Evolutionary conservation across 2,888 invertebrate genomes (phyloP).

Genomic region (Chloroclysta siterata): DNA sequence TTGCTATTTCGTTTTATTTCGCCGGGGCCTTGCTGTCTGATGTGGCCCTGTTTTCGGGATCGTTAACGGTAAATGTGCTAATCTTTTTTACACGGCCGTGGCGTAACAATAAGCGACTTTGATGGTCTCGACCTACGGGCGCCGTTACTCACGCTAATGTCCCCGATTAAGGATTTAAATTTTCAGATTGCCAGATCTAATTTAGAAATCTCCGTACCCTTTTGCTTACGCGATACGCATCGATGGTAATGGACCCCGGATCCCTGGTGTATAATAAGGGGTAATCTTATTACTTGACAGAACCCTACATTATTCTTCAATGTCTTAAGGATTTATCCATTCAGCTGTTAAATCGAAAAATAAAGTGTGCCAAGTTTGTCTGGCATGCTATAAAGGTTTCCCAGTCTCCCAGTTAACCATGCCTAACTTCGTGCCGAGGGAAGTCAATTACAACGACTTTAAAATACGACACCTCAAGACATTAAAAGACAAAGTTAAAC

Average conservation of each 20-base stretch:
- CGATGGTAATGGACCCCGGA: slow-evolving; percentile 43
- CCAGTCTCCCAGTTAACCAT: slow-evolving; percentile 49
- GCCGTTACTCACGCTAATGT: slow-evolving; percentile 68
- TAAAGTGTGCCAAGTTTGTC: slow-evolving; percentile 44
- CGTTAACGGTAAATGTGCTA: slow-evolving; percentile 82
- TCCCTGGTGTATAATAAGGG: slow-evolving; percentile 41
- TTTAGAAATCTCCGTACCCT: slow-evolving; percentile 48
- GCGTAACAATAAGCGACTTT: slow-evolving; percentile 70
- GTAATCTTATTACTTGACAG: slow-evolving; percentile 36
- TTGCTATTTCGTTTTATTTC: slow-evolving; percentile 82
- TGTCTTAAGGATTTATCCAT: slow-evolving; percentile 38
- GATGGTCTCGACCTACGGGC: slow-evolving; percentile 61
- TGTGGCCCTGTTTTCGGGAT: slow-evolving; percentile 79
- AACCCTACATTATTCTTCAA: slow-evolving; percentile 31
- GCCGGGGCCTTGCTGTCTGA: slow-evolving; percentile 66
- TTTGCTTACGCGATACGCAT: slow-evolving; percentile 43
- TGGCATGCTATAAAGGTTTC: slow-evolving; percentile 47
- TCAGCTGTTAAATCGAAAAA: slow-evolving; percentile 42
- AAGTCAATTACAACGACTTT: slow-evolving; percentile 63
- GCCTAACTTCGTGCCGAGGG: slow-evolving; percentile 52
- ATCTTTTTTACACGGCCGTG: slow-evolving; percentile 77
- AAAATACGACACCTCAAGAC: slow-evolving; percentile 62
- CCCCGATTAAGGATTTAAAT: slow-evolving; percentile 68
- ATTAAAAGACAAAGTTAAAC: slow-evolving; percentile 62
- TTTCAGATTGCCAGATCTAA: slow-evolving; percentile 53